phyloP scores from a whole-genome alignment of 2,797 vertebrate genomes.

The Acanthurus lineatus region DNA sequence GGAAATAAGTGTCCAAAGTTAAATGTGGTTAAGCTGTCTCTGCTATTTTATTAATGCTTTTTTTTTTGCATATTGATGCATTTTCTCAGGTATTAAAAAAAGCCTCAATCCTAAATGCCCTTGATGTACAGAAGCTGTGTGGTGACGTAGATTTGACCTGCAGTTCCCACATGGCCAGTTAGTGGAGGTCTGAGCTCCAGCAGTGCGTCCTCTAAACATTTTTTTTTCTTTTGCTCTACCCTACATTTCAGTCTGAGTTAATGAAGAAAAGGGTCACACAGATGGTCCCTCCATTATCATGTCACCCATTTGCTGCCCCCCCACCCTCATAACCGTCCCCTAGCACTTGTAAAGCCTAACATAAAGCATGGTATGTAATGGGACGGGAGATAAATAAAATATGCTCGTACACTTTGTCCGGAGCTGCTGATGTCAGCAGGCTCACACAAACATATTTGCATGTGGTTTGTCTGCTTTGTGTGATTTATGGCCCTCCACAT shows the following conservation, averaged over 20 bases:
- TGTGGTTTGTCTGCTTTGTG: slow-evolving; percentile 63
- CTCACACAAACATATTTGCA: slow-evolving; percentile 71
- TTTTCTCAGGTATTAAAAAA: slow-evolving; percentile 15
- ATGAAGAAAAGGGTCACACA: slow-evolving; percentile 34
- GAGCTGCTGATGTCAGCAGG: slow-evolving; percentile 75
- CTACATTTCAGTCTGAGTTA: slow-evolving; percentile 6
- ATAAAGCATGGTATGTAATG: slow-evolving; percentile 13
- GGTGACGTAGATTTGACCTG: slow-evolving; percentile 36
- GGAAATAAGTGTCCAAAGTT: neutral
- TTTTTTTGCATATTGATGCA: neutral
- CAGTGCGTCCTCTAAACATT: slow-evolving; percentile 21
- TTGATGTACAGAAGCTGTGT: slow-evolving; percentile 31
- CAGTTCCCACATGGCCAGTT: slow-evolving; percentile 14
- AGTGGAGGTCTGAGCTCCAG: slow-evolving; percentile 19
- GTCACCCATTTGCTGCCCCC: slow-evolving; percentile 21
- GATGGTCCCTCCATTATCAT: slow-evolving; percentile 3
- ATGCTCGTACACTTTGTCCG: slow-evolving; percentile 54
- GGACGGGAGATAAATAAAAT: slow-evolving; percentile 63
- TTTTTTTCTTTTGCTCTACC: neutral
- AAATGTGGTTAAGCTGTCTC: neutral
- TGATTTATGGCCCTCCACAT: slow-evolving; percentile 73
- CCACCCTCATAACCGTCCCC: neutral
- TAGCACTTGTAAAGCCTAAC: slow-evolving; percentile 10
- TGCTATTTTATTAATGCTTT: neutral
- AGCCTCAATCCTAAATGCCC: slow-evolving; percentile 1